A percentile compares a stretch with the other conserved stretches of the same genome.
Evolutionary conservation across 37 sponge, comb jelly and placozoan species (phyloP).

Genomic region (Aphrocallistes beatrix): DNA sequence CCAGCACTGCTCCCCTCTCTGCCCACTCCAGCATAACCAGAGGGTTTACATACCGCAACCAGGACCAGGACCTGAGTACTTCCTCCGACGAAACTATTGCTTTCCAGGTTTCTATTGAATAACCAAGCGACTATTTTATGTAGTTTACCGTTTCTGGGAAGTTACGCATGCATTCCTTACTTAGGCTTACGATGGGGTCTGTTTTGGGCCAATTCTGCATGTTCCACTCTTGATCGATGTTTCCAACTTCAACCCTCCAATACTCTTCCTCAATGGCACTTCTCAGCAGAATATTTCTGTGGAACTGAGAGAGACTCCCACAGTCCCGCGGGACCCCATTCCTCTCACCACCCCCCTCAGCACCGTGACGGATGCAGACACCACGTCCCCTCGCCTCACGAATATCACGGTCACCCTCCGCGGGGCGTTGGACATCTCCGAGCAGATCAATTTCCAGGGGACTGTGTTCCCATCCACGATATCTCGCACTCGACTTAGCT

Average conservation of each 20-base stretch:
- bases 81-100: neutral
- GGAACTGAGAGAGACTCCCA: neutral
- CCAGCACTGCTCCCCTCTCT: neutral
- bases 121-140: neutral
- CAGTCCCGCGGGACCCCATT: neutral
- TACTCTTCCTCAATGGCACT: neutral
- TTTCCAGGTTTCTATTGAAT: neutral
- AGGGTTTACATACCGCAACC: neutral
- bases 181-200: neutral
- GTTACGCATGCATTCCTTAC: neutral
- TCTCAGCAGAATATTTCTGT: neutral
- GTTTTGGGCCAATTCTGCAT: neutral
- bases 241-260: conserved; percentile 4
- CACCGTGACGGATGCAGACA: neutral
- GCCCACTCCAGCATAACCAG: neutral
- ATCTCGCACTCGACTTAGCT: neutral
- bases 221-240: neutral
- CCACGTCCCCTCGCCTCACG: neutral
- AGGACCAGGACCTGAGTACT: neutral
- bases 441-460: neutral
- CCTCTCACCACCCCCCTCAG: neutral
- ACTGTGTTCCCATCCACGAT: neutral
- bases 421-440: neutral
- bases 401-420: neutral
- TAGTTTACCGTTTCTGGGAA: neutral